Base-by-base conservation (phyloP, 2,888 invertebrate genomes). In the Papilio elwesi region DNA sequence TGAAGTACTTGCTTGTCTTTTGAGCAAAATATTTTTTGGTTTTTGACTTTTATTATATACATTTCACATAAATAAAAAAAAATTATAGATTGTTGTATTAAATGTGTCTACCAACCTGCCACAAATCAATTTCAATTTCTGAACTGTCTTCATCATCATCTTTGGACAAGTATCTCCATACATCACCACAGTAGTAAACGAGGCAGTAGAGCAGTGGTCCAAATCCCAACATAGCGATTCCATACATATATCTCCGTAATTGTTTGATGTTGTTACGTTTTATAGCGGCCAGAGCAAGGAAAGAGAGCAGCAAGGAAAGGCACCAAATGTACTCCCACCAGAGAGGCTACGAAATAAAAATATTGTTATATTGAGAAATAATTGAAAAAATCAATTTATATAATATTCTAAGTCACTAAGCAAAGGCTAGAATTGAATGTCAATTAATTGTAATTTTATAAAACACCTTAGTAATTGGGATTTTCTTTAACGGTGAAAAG, bases 251-350 rank as follows among this genome's bases (percentile, higher is more conserved):
- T 80, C 96, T 95, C 80, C 96, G 95, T 90, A 98, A 95, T 64
- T 96, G 95, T 72, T 95, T 95, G 69, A 97, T 95, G 84, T 96
- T 96, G 92, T 99, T 99, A 79, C 96, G 96, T 81, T 97, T 96
- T 78, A 98, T 96, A 53, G 99, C 97, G 49, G 97, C 96, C 69
- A 98, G 94, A 7, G 97, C 98, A 73, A 98, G 92, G 88, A 98
- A 96, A 13, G 98, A 97, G 53, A 97, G 95, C 49, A 98, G 88
- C 73, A 98, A 92, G 80, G 98, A 98, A 36, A 96, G 90, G 79
- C 97, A 96, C 98, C 99, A 99, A 81, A 97, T 95, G 89, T 98
- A 99, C 90, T 99, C 99, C 99, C 99, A 99, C 92, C 96, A 95
- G 64, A 97, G 91, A 1, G 98, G 97, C 96, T 97, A 92, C 94